Evolutionary conservation across 2,888 invertebrate genomes (phyloP).

Genomic region (Ariolimax columbianus): DNA sequence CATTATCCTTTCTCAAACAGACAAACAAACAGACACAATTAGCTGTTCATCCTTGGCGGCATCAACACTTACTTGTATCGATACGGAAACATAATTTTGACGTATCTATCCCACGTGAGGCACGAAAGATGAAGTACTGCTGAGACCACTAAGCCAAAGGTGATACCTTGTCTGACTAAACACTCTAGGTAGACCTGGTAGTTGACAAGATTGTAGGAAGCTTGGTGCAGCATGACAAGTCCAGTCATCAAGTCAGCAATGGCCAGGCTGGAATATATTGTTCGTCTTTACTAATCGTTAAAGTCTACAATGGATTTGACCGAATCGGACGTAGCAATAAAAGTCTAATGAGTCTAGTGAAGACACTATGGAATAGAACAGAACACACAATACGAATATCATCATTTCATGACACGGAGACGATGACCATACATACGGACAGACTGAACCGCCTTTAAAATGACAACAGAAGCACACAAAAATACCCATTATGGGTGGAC

Average conservation of each 20-base stretch:
- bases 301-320: no score
- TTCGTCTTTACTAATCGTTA: neutral
- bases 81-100: conserved; percentile 51
- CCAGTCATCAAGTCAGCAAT: conserved; percentile 62
- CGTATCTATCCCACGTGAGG: conserved; percentile 50
- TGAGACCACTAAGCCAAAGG: conserved; percentile 1
- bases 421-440: no score
- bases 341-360: no score
- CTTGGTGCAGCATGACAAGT: conserved; percentile 62
- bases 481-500: no score
- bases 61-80: conserved; percentile 34
- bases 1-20: no score
- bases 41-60: no score
- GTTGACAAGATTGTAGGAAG: conserved; percentile 63
- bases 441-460: no score
- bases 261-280: conserved; percentile 56
- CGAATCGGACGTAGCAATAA: no score
- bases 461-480: no score
- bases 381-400: no score
- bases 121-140: conserved; percentile 47
- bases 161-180: conserved; percentile 35
- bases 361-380: no score
- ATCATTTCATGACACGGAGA: no score
- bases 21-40: neutral
- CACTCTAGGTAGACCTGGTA: conserved; percentile 59